These are phyloP conservation scores for Chitala chitala DNA, from an alignment of 2,113 vertebrate genomes.

Conservation along the genomic window DNA sequence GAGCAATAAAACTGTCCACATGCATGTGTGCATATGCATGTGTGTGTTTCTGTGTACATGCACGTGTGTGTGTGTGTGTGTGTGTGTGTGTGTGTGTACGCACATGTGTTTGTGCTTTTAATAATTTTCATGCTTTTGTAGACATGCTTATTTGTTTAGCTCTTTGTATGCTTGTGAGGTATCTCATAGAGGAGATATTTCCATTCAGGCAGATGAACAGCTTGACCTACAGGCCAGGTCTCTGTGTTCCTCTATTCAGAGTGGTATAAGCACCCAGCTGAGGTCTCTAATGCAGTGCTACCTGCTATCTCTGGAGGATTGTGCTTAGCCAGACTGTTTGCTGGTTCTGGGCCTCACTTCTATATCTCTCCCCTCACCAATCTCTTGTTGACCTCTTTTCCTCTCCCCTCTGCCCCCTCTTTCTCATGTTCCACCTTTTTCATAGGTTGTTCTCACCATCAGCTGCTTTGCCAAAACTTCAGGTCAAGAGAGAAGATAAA, in stretches of 20 bases:
- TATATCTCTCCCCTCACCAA: not conserved
- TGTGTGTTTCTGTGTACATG: too few relatives aligned
- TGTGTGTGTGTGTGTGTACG: too few relatives aligned
- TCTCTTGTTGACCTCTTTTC: not conserved
- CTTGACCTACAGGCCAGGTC: conserved; percentile 37
- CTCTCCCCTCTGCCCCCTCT: not conserved
- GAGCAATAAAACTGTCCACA: too few relatives aligned
- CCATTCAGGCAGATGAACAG: conserved; percentile 44
- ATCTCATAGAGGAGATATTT: conserved; percentile 47
- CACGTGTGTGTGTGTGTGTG: too few relatives aligned
- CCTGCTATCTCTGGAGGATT: conserved; percentile 45
- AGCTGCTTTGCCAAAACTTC: not conserved
- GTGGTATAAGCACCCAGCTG: conserved; percentile 42
- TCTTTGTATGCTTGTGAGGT: conserved; percentile 36
- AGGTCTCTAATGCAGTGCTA: conserved; percentile 40
- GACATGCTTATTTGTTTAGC: conserved; percentile 35
- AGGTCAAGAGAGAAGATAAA: not conserved
- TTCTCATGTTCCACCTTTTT: not conserved
- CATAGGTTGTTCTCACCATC: too few relatives aligned
- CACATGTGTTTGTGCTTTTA: not conserved
- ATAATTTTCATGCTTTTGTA: conserved; percentile 40
- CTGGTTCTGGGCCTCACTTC: conserved; percentile 9
- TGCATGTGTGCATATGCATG: too few relatives aligned
- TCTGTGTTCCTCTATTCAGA: conserved; percentile 36
- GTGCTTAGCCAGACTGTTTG: conserved; percentile 41